Evolutionary conservation across 2,888 invertebrate genomes (phyloP).

Genomic region (Phrixothrix hirtus): DNA sequence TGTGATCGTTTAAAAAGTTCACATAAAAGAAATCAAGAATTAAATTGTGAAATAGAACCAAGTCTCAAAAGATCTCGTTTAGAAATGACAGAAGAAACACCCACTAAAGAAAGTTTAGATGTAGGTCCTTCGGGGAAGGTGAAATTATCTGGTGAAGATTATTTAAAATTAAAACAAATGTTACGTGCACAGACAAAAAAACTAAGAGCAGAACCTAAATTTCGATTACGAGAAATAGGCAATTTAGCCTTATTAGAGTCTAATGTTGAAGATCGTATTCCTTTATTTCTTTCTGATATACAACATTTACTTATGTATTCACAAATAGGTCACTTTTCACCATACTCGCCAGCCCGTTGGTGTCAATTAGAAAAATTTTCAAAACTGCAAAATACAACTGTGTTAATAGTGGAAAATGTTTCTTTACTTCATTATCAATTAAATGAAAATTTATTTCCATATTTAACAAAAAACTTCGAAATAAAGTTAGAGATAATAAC

Average conservation of each 20-base stretch:
- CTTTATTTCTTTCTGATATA: too few relatives aligned
- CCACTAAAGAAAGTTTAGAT: too few relatives aligned
- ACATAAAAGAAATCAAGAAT: too few relatives aligned
- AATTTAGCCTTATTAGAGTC: conserved; percentile 65
- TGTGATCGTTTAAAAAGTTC: too few relatives aligned
- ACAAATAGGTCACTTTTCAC: conserved; percentile 73
- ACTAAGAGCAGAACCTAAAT: conserved; percentile 60
- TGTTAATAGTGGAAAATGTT: conserved; percentile 77
- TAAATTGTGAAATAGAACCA: too few relatives aligned
- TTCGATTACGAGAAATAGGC: conserved; percentile 69
- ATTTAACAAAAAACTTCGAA: too few relatives aligned
- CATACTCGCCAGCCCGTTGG: conserved; percentile 84
- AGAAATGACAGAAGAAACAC: too few relatives aligned
- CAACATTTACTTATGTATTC: conserved; percentile 81
- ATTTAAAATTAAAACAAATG: conserved; percentile 57
- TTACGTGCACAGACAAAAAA: conserved; percentile 45
- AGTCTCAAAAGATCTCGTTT: too few relatives aligned
- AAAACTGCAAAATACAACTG: conserved; percentile 68
- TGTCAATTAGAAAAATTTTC: conserved; percentile 74
- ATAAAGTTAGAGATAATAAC: too few relatives aligned
- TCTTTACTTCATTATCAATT: too few relatives aligned
- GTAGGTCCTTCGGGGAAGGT: conserved; percentile 39
- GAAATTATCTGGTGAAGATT: conserved; percentile 51
- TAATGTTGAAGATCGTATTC: too few relatives aligned
- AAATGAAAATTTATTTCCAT: too few relatives aligned